phyloP scores from a whole-genome alignment of 2,797 vertebrate genomes.

The Macropodus opercularis region DNA sequence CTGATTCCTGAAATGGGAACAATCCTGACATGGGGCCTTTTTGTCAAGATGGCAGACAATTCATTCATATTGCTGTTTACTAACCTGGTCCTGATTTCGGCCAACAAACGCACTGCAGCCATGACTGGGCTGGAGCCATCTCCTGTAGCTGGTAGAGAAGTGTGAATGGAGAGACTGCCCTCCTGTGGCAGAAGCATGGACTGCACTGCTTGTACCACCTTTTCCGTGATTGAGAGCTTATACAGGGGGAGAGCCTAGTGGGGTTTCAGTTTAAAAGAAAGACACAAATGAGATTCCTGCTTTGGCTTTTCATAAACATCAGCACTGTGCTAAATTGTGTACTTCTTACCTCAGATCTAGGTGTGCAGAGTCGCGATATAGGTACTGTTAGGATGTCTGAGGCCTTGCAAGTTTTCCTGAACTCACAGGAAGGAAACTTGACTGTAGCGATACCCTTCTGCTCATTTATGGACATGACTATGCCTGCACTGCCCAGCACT shows the following conservation, averaged over 20 bases:
- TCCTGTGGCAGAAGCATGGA: conserved; percentile 99
- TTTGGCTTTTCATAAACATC: neutral
- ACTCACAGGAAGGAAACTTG: conserved; percentile 93
- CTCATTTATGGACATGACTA: conserved; percentile 98
- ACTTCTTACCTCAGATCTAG: conserved; percentile 92
- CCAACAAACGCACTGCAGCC: conserved; percentile 96
- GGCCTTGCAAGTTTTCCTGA: conserved; percentile 92
- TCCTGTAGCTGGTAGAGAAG: conserved; percentile 95
- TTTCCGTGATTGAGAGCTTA: conserved; percentile 99
- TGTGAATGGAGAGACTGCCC: conserved; percentile 99
- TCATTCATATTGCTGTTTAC: conserved; percentile 6
- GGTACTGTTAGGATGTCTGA: conserved; percentile 94
- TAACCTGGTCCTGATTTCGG: conserved; percentile 97
- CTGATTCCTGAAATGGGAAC: neutral
- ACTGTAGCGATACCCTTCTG: conserved; percentile 98
- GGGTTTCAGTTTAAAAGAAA: neutral
- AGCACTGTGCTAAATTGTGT: neutral
- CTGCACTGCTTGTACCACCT: conserved; percentile 99
- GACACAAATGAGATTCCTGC: conserved; percentile 8
- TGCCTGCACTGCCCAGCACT: conserved; percentile 91
- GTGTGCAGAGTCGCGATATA: conserved; percentile 95
- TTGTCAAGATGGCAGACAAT: neutral
- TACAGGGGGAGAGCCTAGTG: conserved; percentile 93
- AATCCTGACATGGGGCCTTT: neutral
- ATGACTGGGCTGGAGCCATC: conserved; percentile 97